Evolutionary conservation across 2,113 vertebrate species (phyloP).

Genomic region (Labrus mixtus): DNA sequence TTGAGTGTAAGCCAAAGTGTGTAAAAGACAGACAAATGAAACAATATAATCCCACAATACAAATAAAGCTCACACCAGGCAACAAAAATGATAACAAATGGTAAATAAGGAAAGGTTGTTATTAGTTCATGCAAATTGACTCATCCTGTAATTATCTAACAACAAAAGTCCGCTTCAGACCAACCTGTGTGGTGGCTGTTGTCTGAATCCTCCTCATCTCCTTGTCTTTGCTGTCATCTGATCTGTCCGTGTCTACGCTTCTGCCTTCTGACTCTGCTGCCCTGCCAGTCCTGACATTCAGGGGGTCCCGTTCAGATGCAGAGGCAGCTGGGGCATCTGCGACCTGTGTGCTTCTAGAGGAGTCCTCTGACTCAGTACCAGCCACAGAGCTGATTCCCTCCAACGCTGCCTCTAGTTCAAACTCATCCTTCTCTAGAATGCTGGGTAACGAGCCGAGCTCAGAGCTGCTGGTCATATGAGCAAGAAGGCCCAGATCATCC

Average conservation of each 20-base stretch:
- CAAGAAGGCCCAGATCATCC: slow-evolving; percentile 89
- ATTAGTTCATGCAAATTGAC: too few relatives aligned
- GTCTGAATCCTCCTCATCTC: slow-evolving; percentile 96
- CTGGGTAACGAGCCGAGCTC: slow-evolving; percentile 85
- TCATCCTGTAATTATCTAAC: neutral
- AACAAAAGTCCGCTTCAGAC: slow-evolving; percentile 1
- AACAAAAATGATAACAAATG: too few relatives aligned
- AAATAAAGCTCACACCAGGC: too few relatives aligned
- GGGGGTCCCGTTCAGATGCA: slow-evolving; percentile 80
- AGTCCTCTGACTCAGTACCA: slow-evolving; percentile 79
- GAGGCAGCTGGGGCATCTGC: slow-evolving; percentile 80
- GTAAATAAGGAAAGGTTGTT: too few relatives aligned
- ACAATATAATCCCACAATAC: too few relatives aligned
- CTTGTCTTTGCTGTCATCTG: slow-evolving; percentile 92
- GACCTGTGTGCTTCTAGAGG: slow-evolving; percentile 82
- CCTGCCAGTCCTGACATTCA: slow-evolving; percentile 84
- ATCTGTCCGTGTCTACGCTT: slow-evolving; percentile 88
- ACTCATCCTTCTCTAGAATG: slow-evolving; percentile 90
- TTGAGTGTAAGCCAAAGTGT: too few relatives aligned
- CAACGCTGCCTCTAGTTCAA: slow-evolving; percentile 88
- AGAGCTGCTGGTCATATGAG: slow-evolving; percentile 86
- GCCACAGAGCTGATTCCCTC: slow-evolving; percentile 80
- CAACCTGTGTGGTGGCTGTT: slow-evolving; percentile 90
- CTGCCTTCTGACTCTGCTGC: slow-evolving; percentile 81
- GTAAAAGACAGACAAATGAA: too few relatives aligned